Conservation (phyloP, 2,888 invertebrate genomes). For the Pseudoips prasinana region DNA sequence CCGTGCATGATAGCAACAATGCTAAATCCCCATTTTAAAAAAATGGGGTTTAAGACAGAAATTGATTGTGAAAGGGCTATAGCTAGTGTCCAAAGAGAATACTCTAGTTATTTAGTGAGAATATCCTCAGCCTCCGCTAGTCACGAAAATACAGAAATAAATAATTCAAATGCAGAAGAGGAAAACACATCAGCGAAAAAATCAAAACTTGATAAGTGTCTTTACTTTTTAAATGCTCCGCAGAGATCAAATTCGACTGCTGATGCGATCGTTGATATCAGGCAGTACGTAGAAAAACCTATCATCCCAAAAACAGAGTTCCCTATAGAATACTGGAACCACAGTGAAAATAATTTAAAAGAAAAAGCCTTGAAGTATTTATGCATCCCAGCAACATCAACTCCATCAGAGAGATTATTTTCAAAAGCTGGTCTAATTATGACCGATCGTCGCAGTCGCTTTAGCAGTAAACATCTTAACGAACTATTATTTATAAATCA, state of each 20-base stretch:
- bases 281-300: conserved; percentile 10
- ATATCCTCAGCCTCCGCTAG: neutral
- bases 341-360: conserved; percentile 10
- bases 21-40: conserved; percentile 18
- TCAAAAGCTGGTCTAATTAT: conserved; percentile 1
- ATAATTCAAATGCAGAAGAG: neutral
- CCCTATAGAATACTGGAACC: conserved; percentile 10
- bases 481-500: conserved; percentile 2
- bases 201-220: neutral
- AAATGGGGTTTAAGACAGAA: conserved; percentile 15
- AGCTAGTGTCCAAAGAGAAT: conserved; percentile 3
- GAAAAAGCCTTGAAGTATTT: conserved; percentile 3
- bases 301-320: conserved; percentile 1
- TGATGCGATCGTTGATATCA: conserved; percentile 13
- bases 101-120: neutral
- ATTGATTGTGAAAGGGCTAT: conserved; percentile 12
- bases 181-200: conserved; percentile 1
- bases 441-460: conserved; percentile 1
- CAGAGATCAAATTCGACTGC: conserved; percentile 5
- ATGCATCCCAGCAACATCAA: neutral
- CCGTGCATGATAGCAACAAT: conserved; percentile 17
- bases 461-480: conserved; percentile 1
- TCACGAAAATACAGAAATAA: neutral
- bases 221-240: neutral
- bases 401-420: neutral